A percentile compares a stretch with the other conserved stretches of the same genome.
Conservation (phyloP, 2,113 vertebrate genomes). For the Urocitellus parryii region DNA sequence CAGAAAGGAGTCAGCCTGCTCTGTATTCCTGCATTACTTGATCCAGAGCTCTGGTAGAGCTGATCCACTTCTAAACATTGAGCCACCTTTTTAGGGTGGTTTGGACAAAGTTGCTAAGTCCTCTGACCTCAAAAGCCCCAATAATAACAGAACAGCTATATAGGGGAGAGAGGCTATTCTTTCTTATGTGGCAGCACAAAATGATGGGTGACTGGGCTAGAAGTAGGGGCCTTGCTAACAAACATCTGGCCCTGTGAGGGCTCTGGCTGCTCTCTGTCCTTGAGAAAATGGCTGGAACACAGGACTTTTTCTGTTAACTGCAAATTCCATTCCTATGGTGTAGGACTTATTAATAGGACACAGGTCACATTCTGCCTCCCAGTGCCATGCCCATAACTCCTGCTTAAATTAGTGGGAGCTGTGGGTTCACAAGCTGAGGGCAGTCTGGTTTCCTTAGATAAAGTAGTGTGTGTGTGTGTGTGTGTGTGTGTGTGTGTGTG, state of each 20-base stretch:
- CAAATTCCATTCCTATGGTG: slow-evolving; percentile 76
- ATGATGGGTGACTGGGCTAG: not conserved
- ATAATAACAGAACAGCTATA: not conserved
- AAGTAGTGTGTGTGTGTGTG: not conserved
- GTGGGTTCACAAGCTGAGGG: slow-evolving; percentile 17
- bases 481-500: not conserved
- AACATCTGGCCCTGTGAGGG: not conserved
- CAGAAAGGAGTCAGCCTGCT: not conserved
- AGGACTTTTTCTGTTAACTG: slow-evolving; percentile 69
- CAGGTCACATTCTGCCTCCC: slow-evolving; percentile 46
- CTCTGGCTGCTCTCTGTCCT: not conserved
- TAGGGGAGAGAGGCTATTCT: not conserved
- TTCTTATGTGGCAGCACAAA: not conserved
- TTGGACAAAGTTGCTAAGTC: not conserved
- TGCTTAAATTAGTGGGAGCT: slow-evolving; percentile 16
- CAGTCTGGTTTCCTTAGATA: slow-evolving; percentile 10
- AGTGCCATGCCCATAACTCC: not conserved
- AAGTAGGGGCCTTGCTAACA: slow-evolving; percentile 1
- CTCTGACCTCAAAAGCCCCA: slow-evolving; percentile 11
- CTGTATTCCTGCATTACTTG: not conserved
- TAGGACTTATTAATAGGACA: slow-evolving; percentile 29
- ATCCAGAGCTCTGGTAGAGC: not conserved
- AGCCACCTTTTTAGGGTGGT: not conserved
- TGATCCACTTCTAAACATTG: not conserved
- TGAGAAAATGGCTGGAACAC: slow-evolving; percentile 61